These are phyloP conservation scores for Synchiropus splendidus DNA, from an alignment of 2,113 vertebrate species.

Conservation along the genomic window DNA sequence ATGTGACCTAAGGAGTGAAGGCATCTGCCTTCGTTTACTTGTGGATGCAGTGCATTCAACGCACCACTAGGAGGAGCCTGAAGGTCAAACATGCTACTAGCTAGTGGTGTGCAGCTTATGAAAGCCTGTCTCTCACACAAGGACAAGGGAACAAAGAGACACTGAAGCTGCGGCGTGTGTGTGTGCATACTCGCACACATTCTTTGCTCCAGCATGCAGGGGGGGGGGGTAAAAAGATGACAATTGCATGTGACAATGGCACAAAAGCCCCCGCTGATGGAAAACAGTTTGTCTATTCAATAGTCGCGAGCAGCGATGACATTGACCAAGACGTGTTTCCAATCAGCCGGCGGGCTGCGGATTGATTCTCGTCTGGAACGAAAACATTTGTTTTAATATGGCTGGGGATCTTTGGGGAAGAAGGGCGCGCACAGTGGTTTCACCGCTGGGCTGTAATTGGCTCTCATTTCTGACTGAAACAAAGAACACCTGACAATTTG, in stretches of 20 bases:
- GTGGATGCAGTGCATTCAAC: constrained; percentile 27
- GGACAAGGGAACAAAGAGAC: constrained; percentile 64
- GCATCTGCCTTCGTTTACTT: constrained; percentile 10
- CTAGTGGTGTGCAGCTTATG: constrained; percentile 51
- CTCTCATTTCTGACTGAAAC: background rate
- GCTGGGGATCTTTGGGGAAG: too few relatives aligned
- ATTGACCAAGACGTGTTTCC: constrained; percentile 22
- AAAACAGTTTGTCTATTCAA: constrained; percentile 30
- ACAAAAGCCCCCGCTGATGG: constrained; percentile 43
- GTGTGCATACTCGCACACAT: constrained; percentile 13
- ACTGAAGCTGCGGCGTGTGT: constrained; percentile 36
- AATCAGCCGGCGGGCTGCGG: constrained; percentile 6
- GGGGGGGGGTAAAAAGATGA: constrained; percentile 39
- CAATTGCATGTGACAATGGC: constrained; percentile 15
- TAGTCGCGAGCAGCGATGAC: constrained; percentile 34
- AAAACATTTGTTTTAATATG: constrained; percentile 1
- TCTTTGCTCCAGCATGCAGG: constrained; percentile 36
- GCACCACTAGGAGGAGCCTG: constrained; percentile 55
- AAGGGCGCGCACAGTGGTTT: too few relatives aligned
- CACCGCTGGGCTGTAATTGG: too few relatives aligned
- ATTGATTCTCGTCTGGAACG: background rate
- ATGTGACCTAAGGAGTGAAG: background rate
- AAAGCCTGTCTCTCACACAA: constrained; percentile 57
- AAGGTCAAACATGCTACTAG: constrained; percentile 64
- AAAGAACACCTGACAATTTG: constrained; percentile 30